phyloP scores from a whole-genome alignment of 37 sponge, comb jelly and placozoan species.

The Beroe forskalii region DNA sequence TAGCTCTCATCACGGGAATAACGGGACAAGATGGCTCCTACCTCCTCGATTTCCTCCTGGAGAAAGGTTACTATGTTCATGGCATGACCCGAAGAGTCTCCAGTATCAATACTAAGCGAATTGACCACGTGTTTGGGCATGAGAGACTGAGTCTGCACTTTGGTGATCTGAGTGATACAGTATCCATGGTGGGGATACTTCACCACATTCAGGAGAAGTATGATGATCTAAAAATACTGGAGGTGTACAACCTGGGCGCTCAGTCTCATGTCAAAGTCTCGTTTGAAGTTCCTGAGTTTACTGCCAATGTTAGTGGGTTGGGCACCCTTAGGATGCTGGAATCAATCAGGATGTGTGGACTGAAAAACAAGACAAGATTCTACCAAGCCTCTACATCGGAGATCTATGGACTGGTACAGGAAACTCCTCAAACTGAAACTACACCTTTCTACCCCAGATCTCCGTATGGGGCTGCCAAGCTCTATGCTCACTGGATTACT shows the following conservation, averaged over 20 bases:
- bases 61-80: conserved; percentile 87
- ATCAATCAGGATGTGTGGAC: conserved; percentile 79
- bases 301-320: conserved; percentile 86
- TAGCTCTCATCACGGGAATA: conserved; percentile 83
- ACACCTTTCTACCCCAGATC: conserved; percentile 94
- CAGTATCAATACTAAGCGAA: conserved; percentile 88
- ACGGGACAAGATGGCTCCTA: conserved; percentile 95
- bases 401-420: conserved; percentile 86
- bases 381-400: conserved; percentile 93
- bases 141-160: conserved; percentile 81
- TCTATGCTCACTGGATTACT: conserved; percentile 90
- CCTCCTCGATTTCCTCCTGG: conserved; percentile 78
- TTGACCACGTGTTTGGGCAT: conserved; percentile 74
- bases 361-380: conserved; percentile 68
- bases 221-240: conserved; percentile 18
- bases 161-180: conserved; percentile 87
- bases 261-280: conserved; percentile 92
- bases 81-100: conserved; percentile 84
- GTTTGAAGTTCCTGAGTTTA: conserved; percentile 90
- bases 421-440: conserved; percentile 92
- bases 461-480: conserved; percentile 88
- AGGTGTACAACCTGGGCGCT: conserved; percentile 89
- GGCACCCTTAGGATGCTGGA: conserved; percentile 86
- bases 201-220: background rate
- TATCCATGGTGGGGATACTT: conserved; percentile 78